Base-by-base conservation (phyloP, 2,797 vertebrate species). In the Coilia nasus region DNA sequence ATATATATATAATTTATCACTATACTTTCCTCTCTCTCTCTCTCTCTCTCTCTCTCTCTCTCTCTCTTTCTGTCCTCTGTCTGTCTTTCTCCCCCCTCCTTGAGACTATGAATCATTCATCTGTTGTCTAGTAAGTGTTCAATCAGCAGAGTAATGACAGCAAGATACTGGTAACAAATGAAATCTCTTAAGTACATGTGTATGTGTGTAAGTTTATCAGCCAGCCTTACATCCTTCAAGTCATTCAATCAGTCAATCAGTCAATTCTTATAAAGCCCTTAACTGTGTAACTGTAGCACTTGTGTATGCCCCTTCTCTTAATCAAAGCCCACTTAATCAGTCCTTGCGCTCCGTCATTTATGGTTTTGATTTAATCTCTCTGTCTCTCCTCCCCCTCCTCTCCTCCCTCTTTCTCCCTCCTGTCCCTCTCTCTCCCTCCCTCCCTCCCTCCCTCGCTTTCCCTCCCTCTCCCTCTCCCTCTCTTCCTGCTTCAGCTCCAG, bases 401-500 rank as follows among this genome's bases (percentile, higher is more conserved):
- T 31, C 25, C 62, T 67, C 23, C 6, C 62, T 78, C 64, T 67
- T 25, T 23, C 5, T 35, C 23, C 84, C 2, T 2, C 50, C 62
- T 11, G 25, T 14, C 25, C 9, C 25, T 15, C 62, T 67, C 23
- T 2, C 62, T 78, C 71, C 6, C 71, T 78, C 67, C 17, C 1
- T 25, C 25, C 83, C 28, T 56, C 17, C 81, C 7, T 88, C 35
- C 90, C 21, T 86, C 14, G 89, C 81, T 84, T 46, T 87, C 82
- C 84, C 31, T 10, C 31, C 19, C 23, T 81, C 31, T 71, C 17
- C 67, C 17, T 89, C 41, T 90, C 15, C 85, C 10, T 90, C 78
- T 19, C 85, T 9, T 90, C 78, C 85, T 41, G 87, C 82, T 83
- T 75, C 3, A 98, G 97, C 94, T 98, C 81, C 95, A 98, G 94